Evolutionary conservation across 1,140 invertebrate species (phyloP).

Genomic region (Sitophilus oryzae): DNA sequence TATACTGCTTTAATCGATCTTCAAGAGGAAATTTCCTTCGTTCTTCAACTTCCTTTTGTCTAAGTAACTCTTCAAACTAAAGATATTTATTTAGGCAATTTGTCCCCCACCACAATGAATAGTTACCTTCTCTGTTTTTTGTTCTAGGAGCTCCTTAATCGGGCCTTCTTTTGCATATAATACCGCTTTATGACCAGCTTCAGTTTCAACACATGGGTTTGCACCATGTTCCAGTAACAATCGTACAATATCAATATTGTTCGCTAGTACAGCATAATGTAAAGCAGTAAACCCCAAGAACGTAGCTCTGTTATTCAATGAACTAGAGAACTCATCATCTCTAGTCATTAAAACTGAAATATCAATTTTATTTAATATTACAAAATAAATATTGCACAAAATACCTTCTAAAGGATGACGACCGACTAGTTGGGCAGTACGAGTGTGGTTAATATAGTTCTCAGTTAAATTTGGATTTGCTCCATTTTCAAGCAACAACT

Average conservation of each 20-base stretch:
- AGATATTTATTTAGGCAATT: not conserved
- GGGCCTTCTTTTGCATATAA: conserved; percentile 64
- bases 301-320: conserved; percentile 65
- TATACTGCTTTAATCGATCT: conserved; percentile 72
- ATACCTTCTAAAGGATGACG: conserved; percentile 41
- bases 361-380: not conserved
- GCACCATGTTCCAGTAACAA: conserved; percentile 61
- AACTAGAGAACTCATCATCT: conserved; percentile 59
- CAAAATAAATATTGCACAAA: not conserved
- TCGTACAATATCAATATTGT: conserved; percentile 58
- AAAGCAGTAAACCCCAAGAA: conserved; percentile 84
- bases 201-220: conserved; percentile 69
- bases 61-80: conserved; percentile 50
- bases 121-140: conserved; percentile 33
- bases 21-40: conserved; percentile 83
- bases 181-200: conserved; percentile 69
- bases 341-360: conserved; percentile 37
- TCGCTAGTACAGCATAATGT: conserved; percentile 80
- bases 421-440: conserved; percentile 48
- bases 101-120: not conserved
- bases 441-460: conserved; percentile 68
- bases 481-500: conserved; percentile 64
- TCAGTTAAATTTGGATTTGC: conserved; percentile 76
- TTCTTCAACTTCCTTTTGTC: conserved; percentile 68
- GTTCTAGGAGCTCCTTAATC: conserved; percentile 33